These are phyloP conservation scores for Lithosia quadra DNA, from an alignment of 2,888 invertebrate species.

Conservation along the genomic window DNA sequence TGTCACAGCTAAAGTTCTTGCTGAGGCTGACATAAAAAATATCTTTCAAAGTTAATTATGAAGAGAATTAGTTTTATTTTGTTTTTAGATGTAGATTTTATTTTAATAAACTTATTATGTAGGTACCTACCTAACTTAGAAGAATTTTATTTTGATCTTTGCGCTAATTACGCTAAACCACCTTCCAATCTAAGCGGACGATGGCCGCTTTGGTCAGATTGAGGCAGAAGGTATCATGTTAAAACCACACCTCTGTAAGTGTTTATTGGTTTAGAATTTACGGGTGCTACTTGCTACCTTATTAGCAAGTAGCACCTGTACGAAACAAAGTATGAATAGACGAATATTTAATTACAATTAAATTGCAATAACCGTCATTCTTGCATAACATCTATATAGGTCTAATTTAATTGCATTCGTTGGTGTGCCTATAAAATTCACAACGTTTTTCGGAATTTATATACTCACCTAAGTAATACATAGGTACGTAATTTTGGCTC, in stretches of 20 bases:
- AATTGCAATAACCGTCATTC: too few species aligned
- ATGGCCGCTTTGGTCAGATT: not conserved
- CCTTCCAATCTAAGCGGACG: not conserved
- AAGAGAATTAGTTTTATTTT: not conserved
- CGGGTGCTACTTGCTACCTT: not conserved
- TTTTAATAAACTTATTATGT: constrained; percentile 6
- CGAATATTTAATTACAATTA: too few species aligned
- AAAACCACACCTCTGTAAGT: too few species aligned
- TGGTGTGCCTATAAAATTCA: too few species aligned
- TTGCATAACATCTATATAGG: too few species aligned
- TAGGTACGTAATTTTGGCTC: too few species aligned
- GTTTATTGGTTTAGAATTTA: too few species aligned
- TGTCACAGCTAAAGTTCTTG: constrained; percentile 68
- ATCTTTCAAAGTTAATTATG: constrained; percentile 66
- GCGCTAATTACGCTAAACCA: not conserved
- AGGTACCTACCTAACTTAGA: too few species aligned
- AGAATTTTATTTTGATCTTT: not conserved
- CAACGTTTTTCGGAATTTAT: too few species aligned
- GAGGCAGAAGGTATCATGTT: too few species aligned
- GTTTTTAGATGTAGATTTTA: constrained; percentile 9
- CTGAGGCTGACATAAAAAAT: constrained; percentile 68
- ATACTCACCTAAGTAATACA: too few species aligned
- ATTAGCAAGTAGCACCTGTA: not conserved
- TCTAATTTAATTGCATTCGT: too few species aligned
- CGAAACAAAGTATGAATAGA: not conserved